Percentiles rank a stretch among this genome's conserved stretches.
Conservation (phyloP, 2,888 invertebrate species). For the Eupithecia centaureata region DNA sequence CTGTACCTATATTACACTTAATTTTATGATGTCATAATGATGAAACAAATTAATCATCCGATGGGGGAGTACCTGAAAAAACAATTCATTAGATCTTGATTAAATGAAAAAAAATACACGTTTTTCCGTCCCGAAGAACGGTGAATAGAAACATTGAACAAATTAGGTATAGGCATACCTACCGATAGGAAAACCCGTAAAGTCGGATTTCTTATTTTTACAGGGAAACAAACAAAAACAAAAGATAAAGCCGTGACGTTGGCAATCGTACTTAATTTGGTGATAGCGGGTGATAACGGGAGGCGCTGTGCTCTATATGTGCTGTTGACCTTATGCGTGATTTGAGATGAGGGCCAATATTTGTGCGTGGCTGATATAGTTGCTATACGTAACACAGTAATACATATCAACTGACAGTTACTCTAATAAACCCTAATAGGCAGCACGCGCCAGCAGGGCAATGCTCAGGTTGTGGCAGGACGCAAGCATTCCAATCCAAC, state of each 20-base stretch:
- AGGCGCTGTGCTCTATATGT: conserved; percentile 37
- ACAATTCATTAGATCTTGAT: not conserved
- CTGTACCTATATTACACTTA: not conserved
- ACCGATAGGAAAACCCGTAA: not conserved
- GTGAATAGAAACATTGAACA: not conserved
- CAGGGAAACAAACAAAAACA: conserved; percentile 30
- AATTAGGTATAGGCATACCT: not conserved
- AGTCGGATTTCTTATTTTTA: conserved; percentile 12
- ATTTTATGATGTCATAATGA: conserved; percentile 21
- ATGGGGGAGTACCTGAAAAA: conserved; percentile 10
- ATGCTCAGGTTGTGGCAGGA: not conserved
- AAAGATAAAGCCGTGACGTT: conserved; percentile 30
- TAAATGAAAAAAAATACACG: too few species aligned
- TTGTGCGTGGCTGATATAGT: not conserved
- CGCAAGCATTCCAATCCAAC: not conserved
- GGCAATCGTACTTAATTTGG: conserved; percentile 12
- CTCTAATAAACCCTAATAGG: not conserved
- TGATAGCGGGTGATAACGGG: conserved; percentile 30
- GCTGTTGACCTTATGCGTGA: conserved; percentile 40
- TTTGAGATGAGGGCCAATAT: not conserved
- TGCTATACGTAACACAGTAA: not conserved
- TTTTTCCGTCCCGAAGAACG: not conserved
- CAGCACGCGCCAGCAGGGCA: not conserved
- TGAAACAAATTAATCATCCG: conserved; percentile 8
- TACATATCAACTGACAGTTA: not conserved